Percentiles rank a stretch among this genome's conserved stretches.
Conservation (phyloP, 2,113 vertebrate genomes). For the Oreamnos americanus region DNA sequence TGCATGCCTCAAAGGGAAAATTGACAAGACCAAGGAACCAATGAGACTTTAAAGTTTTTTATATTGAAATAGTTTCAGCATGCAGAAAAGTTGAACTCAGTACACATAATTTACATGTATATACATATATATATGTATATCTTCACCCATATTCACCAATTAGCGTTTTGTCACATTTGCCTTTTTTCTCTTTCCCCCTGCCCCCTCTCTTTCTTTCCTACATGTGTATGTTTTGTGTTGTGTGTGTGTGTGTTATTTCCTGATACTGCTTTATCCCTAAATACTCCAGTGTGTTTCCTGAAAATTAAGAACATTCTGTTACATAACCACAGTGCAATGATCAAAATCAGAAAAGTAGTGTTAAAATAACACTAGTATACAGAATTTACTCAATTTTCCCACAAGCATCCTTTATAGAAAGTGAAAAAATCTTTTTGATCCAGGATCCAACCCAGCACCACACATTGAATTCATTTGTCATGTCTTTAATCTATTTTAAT, state of each 20-base stretch:
- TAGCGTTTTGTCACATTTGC: not conserved
- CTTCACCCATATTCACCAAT: not conserved
- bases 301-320: not conserved
- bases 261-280: not conserved
- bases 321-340: not conserved
- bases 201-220: not conserved
- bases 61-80: not conserved
- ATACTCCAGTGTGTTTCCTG: not conserved
- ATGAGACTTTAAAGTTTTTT: not conserved
- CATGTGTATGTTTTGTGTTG: not conserved
- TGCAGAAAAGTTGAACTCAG: not conserved
- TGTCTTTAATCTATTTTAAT: not conserved
- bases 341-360: not conserved
- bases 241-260: not conserved
- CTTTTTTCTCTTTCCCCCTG: not conserved
- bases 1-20: not conserved
- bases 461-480: not conserved
- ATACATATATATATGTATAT: not conserved
- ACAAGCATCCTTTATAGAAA: not conserved
- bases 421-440: not conserved
- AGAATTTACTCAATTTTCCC: conserved; percentile 10
- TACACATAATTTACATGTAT: not conserved
- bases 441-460: not conserved
- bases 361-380: not conserved
- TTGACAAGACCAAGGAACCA: not conserved